Conservation (phyloP, 1,140 invertebrate species). For the Nixonia krombeini region DNA sequence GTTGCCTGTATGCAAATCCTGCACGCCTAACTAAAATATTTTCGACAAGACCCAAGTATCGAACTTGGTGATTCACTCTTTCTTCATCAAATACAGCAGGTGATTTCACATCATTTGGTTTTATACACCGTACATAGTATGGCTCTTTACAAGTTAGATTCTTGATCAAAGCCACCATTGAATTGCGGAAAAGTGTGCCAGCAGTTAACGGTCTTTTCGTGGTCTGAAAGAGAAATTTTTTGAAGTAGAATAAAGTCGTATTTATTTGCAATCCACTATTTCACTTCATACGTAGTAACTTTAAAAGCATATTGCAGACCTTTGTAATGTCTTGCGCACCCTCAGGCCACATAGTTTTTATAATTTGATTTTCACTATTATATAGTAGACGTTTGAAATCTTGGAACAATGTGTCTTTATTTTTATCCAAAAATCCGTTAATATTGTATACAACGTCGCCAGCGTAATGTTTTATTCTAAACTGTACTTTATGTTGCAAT, state of each 20-base stretch:
- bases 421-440: constrained; percentile 94
- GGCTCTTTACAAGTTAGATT: constrained; percentile 93
- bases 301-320: too few relatives aligned
- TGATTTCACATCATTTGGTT: constrained; percentile 95
- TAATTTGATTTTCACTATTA: constrained; percentile 82
- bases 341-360: constrained; percentile 95
- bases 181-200: constrained; percentile 94
- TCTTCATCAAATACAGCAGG: constrained; percentile 84
- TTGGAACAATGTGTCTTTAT: constrained; percentile 95
- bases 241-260: too few relatives aligned
- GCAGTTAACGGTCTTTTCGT: constrained; percentile 95
- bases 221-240: constrained; percentile 77
- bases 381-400: constrained; percentile 94
- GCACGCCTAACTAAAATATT: constrained; percentile 94
- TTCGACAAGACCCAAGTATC: constrained; percentile 92
- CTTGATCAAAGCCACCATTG: constrained; percentile 91
- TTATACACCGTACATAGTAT: constrained; percentile 96
- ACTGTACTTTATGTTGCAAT: constrained; percentile 85
- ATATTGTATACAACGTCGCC: constrained; percentile 96
- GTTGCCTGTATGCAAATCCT: constrained; percentile 92
- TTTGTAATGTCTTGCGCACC: constrained; percentile 90
- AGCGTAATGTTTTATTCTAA: constrained; percentile 92
- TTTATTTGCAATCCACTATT: too few relatives aligned
- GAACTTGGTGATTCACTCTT: constrained; percentile 90
- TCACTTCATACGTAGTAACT: too few relatives aligned